Base-by-base conservation (phyloP, 30 jellyfish, hydroid and myxozoan species). In the Aurelia aurita region DNA sequence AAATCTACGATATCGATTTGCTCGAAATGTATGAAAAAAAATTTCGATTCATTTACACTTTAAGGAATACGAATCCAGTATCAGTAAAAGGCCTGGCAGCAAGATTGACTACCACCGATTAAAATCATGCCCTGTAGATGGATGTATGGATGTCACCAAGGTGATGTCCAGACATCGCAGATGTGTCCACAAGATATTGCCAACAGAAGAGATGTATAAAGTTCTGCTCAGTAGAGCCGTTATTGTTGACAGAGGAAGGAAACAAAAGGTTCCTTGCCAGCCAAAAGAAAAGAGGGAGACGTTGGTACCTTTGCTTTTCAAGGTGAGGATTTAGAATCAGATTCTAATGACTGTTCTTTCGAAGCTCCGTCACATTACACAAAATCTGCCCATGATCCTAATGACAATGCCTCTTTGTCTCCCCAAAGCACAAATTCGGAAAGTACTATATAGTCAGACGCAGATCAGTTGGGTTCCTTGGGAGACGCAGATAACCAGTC, bases 71-170 rank as follows among this genome's bases (percentile, higher is more conserved):
- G n/a, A n/a, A n/a, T n/a, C n/a, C n/a, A n/a, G n/a, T n/a, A n/a
- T n/a, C n/a, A n/a, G n/a, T n/a, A n/a, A n/a, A n/a, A n/a, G n/a
- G n/a, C n/a, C n/a, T n/a, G n/a, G n/a, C n/a, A n/a, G n/a, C n/a
- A n/a, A n/a, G n/a, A n/a, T n/a, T n/a, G n/a, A n/a, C n/a, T n/a
- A n/a, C n/a, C n/a, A n/a, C n/a, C n/a, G n/a, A n/a, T n/a, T n/a
- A n/a, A n/a, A n/a, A n/a, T n/a, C n/a, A 28, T 74, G 86, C 23
- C 32, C 86, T 7, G 86, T 74, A 15, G 86, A 74, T 26, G 86
- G 86, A 14, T 74, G 86, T 23, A 74, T 59, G 66, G 86, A 74
- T 10, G 35, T 74, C 57, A 74, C 57, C 13, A 29, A 51, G 61
- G 57, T 51, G 27, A 74, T 74, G 6, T 19, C 74, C n/a, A 74